Evolutionary conservation across 1,140 invertebrate genomes (phyloP).

Genomic region (Diabrotica undecimpunctata): DNA sequence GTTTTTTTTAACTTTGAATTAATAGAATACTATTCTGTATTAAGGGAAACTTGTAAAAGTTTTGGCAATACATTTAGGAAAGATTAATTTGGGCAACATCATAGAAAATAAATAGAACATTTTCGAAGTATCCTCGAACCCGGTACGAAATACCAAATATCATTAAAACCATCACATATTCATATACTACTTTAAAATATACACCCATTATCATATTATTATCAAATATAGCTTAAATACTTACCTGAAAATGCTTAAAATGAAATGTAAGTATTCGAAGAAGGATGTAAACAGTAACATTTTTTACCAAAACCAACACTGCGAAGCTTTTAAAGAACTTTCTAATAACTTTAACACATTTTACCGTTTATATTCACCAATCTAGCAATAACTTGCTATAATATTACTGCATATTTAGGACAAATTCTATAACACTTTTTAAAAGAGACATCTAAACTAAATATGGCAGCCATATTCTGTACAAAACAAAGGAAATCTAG

Average conservation of each 20-base stretch:
- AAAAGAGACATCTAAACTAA: constrained; percentile 50
- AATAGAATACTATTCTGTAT: too few species aligned
- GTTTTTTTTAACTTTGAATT: too few species aligned
- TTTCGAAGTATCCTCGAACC: too few species aligned
- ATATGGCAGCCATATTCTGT: constrained; percentile 50
- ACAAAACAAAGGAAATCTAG: constrained; percentile 50
- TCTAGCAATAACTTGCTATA: constrained; percentile 34
- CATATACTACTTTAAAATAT: too few species aligned
- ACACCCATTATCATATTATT: too few species aligned
- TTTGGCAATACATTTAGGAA: too few species aligned
- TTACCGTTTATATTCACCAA: constrained; percentile 35
- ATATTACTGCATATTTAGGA: constrained; percentile 37
- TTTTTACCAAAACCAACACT: constrained; percentile 36
- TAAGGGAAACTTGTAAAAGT: too few species aligned
- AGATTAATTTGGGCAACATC: too few species aligned
- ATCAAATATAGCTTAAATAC: constrained; percentile 20
- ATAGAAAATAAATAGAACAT: too few species aligned
- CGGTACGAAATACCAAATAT: too few species aligned
- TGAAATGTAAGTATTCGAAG: constrained; percentile 38
- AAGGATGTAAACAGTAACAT: constrained; percentile 48
- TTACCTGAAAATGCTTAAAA: constrained; percentile 41
- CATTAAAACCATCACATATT: too few species aligned
- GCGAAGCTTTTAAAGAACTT: constrained; percentile 34
- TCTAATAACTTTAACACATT: constrained; percentile 36
- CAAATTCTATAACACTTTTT: constrained; percentile 44